Base-by-base conservation (phyloP, 2,888 invertebrate genomes). In the Sericinus montela region DNA sequence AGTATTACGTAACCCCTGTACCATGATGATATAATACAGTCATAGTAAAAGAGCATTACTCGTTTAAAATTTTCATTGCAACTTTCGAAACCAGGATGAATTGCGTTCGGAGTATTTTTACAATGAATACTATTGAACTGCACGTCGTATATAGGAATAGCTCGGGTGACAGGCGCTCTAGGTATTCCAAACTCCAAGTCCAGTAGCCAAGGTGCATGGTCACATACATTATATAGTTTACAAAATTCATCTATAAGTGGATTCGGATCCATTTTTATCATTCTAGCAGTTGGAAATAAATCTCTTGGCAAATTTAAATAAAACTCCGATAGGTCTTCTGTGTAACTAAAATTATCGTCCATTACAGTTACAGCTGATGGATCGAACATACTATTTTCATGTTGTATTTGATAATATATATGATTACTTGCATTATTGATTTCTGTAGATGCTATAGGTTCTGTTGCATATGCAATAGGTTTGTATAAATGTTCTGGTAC, bases 111-210 rank as follows among this genome's bases (percentile, higher is more conserved):
- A 13, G 72, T 58, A 48, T 77, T 77, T 52, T 70, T 78, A 50
- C 82, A 80, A 48, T 72, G 60, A 11, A 84, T 66, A 48, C 73
- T 79, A 30, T 79, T 77, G 34, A 59, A 66, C 35, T 75, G 72
- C 0, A 76, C 72, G 56, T 79, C 72, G 32, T 83, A 85, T 1
- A 61, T 58, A 1, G 84, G 74, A 32, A 80, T 66, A 0, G 67
- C 66, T 36, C 78, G 69, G 0, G 70, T 69, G 1, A 68, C 61
- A 14, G 72, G 63, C 19, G 48, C 54, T 51, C 60, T 75, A 0
- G 77, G 75, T 7, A 78, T 54, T 9, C 82, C 82, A 52, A 76
- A 79, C 51, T 83, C 83, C 13, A 84, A 59, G 55, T 85, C 84
- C 45, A 83, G 57, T 29, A 85, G 59, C 83, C 82, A 83, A 29